phyloP scores from a whole-genome alignment of 2,797 vertebrate species.

The Thripadectes ignobilis region DNA sequence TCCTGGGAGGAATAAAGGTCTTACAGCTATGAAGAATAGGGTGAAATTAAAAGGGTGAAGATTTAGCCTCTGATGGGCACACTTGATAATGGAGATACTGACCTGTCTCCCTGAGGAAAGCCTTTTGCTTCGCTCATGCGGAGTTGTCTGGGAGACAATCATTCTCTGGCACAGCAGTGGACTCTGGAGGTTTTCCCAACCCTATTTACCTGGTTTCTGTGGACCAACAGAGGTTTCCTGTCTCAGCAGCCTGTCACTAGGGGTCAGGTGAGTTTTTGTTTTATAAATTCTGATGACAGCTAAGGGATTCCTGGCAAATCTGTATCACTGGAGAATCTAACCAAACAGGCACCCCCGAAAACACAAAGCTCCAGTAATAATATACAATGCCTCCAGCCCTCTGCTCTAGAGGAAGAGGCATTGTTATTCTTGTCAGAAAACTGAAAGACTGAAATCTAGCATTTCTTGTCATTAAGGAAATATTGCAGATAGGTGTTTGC shows the following conservation, averaged over 20 bases:
- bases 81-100: slow-evolving; percentile 34
- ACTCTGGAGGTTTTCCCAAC: background rate
- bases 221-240: slow-evolving; percentile 1
- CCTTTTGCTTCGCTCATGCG: background rate
- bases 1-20: slow-evolving; percentile 57
- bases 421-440: background rate
- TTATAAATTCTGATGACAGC: slow-evolving; percentile 36
- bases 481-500: background rate
- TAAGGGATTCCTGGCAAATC: slow-evolving; percentile 9
- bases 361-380: background rate
- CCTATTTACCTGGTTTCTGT: slow-evolving; percentile 27
- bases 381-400: background rate
- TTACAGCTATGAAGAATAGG: slow-evolving; percentile 62
- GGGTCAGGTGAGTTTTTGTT: background rate
- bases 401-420: background rate
- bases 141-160: slow-evolving; percentile 34
- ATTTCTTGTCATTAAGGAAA: slow-evolving; percentile 2
- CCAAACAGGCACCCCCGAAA: background rate
- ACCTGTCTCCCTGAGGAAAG: slow-evolving; percentile 43
- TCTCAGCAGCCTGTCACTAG: background rate
- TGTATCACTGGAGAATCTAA: background rate
- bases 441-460: background rate
- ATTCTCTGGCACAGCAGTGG: background rate
- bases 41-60: slow-evolving; percentile 66
- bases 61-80: slow-evolving; percentile 40